Evolutionary conservation across 2,797 vertebrate species (phyloP).

Genomic region (Alcedo atthis): DNA sequence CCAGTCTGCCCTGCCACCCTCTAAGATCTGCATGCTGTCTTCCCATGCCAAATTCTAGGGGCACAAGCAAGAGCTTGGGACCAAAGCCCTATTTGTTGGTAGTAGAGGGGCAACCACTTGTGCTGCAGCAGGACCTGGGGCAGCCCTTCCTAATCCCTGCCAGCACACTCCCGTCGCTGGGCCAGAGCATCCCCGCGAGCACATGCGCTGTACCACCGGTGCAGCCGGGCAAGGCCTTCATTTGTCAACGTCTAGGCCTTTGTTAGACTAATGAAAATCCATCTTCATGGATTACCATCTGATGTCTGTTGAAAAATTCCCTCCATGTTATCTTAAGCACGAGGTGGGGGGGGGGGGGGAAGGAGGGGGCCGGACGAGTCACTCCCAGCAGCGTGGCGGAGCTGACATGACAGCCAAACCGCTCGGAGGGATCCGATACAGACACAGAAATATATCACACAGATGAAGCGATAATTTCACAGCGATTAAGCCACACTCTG

Average conservation of each 20-base stretch:
- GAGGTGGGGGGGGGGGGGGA: not conserved
- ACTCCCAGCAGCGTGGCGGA: not conserved
- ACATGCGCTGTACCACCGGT: fast-evolving
- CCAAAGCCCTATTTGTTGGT: not conserved
- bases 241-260: not conserved
- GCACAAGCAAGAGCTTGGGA: not conserved
- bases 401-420: not conserved
- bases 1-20: not conserved
- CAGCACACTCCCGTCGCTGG: fast-evolving
- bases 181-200: not conserved
- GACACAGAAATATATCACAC: conserved; percentile 36
- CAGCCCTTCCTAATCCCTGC: not conserved
- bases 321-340: not conserved
- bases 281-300: conserved; percentile 5
- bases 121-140: not conserved
- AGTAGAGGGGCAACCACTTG: not conserved
- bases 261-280: conserved; percentile 28
- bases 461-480: conserved; percentile 60
- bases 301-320: not conserved
- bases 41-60: not conserved
- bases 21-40: not conserved
- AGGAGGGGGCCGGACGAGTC: not conserved
- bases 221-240: not conserved
- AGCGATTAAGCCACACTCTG: conserved; percentile 49
- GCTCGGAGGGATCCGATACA: conserved; percentile 12